Base-by-base conservation (phyloP, 1,140 invertebrate species). In the Andrena cerasifolii region DNA sequence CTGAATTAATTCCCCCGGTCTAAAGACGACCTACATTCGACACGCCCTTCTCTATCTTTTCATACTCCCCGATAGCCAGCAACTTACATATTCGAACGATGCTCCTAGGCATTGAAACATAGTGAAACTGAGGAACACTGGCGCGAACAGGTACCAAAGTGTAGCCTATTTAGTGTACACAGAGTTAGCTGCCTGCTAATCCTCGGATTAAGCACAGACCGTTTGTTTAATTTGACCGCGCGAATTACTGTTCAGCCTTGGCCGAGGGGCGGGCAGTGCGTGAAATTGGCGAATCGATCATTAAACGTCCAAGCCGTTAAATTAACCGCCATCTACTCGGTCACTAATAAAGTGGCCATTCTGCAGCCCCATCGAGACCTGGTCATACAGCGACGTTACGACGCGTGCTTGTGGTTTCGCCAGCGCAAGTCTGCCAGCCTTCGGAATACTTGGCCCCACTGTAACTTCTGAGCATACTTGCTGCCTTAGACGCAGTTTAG, bases 301-400 rank as follows among this genome's bases (percentile, higher is more conserved):
- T 90, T 89, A 89, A 90, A 87, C 83, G 86, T 80, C 82, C 87
- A 80, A 83, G 76, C 86, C 72, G 86, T 87, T 90, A 87, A 90
- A 90, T 90, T 89, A 89, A 89, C 75, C 74, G 79, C 62, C 79
- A 82, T 79, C 83, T 85, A 88, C 84, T 90, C 71, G 76, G 77
- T 47, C 78, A 63, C 78, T 90, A 88, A 91, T 90, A 90, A 90
- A 89, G 86, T 87, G 83, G 65, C 80, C 81, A 78, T 84, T 74
- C 56, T 49, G 33, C 71, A 36, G 45, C 53, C 71, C 2, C 26
- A 51, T 47, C n/a, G 47, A 56, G 43, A 45, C 28, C 18, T n/a
- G 31, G 47, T 73, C 77, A 62, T 26, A 70, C 59, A 18, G 33
- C 49, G 21, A 54, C 45, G 67, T 40, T 28, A 58, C 21, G 36